Evolutionary conservation across 2,888 invertebrate species (phyloP).

Genomic region (Strigamia maritima): DNA sequence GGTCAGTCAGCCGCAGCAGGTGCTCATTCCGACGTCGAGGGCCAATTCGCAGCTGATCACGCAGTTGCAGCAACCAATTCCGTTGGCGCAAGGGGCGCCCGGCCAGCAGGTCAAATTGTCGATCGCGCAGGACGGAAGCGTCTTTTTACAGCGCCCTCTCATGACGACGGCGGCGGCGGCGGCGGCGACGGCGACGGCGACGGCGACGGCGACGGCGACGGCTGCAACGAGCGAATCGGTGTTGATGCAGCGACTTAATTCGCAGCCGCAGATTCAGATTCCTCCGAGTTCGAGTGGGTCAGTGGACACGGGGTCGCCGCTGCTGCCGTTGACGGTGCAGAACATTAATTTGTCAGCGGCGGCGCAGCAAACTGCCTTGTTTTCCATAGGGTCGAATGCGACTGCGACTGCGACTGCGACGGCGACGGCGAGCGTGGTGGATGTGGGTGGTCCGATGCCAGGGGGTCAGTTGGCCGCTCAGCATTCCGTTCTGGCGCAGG

Average conservation of each 20-base stretch:
- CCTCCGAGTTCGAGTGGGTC: constrained; percentile 42
- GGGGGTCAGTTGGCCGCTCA: neutral
- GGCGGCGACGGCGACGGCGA: neutral
- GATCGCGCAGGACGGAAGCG: constrained; percentile 46
- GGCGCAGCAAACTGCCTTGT: neutral
- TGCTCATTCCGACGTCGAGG: neutral
- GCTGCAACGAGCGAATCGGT: constrained; percentile 40
- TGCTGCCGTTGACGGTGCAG: constrained; percentile 45
- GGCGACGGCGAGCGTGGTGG: neutral
- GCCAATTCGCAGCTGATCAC: constrained; percentile 40
- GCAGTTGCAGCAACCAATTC: constrained; percentile 40
- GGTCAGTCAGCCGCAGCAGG: neutral
- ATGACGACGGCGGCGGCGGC: neutral
- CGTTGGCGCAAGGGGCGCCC: neutral
- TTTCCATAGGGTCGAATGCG: neutral
- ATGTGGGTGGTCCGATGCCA: too few relatives aligned
- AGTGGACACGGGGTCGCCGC: constrained; percentile 39
- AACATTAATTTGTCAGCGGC: constrained; percentile 41
- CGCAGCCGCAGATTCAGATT: constrained; percentile 35
- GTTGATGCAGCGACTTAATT: constrained; percentile 44
- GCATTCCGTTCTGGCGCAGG: neutral
- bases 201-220: constrained; percentile 38
- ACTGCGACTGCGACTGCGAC: too few relatives aligned
- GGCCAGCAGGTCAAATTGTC: constrained; percentile 45
- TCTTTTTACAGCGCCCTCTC: constrained; percentile 44